Conservation (phyloP, 2,113 vertebrate species). For the Scomber colias region DNA sequence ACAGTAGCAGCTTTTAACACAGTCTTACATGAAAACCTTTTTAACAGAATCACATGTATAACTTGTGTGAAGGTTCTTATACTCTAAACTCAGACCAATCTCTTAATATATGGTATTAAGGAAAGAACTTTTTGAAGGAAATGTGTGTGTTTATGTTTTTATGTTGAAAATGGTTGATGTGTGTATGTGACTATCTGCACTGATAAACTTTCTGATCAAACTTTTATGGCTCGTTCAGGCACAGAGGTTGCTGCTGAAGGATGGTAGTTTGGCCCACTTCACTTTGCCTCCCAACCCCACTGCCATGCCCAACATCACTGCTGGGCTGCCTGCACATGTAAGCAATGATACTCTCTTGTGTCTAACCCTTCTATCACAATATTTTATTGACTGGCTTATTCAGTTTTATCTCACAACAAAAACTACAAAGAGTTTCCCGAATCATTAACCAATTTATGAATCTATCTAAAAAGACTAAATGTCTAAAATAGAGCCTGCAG, state of each 20-base stretch:
- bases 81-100: background rate
- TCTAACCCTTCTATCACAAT: background rate
- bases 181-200: background rate
- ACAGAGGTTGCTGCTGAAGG: constrained; percentile 87
- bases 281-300: constrained; percentile 77
- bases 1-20: no score
- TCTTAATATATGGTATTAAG: background rate
- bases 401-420: background rate
- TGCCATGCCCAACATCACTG: constrained; percentile 88
- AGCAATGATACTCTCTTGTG: constrained; percentile 13
- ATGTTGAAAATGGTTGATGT: background rate
- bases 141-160: background rate
- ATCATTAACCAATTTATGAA: background rate
- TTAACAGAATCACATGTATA: no score
- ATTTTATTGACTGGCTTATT: no score
- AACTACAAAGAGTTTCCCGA: background rate
- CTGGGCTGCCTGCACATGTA: constrained; percentile 88
- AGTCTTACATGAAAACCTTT: no score
- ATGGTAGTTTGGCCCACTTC: constrained; percentile 86
- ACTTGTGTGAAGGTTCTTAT: background rate
- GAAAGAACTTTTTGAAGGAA: background rate
- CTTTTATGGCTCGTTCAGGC: constrained; percentile 41
- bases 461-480: background rate
- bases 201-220: background rate
- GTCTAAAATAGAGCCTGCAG: constrained; percentile 17